Base-by-base conservation (phyloP, 92 coral and sea anemone species). In the Palythoa caribaeorum region DNA sequence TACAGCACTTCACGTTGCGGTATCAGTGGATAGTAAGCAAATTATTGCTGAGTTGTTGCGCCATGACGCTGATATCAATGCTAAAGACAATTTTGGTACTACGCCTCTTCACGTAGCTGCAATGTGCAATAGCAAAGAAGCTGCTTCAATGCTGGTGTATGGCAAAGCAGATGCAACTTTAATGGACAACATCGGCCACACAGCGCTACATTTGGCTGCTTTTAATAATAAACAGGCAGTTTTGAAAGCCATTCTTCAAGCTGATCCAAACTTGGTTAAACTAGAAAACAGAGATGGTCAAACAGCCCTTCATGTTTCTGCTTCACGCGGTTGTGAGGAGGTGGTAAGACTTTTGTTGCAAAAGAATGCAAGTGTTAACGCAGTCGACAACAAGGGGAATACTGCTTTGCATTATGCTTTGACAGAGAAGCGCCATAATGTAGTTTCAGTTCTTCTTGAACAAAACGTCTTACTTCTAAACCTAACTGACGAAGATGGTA, bases 161-260 rank as follows among this genome's bases (percentile, higher is more conserved):
- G 39, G 59, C 40, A 70, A 52, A 80, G 85, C 85, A 20, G 35
- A 60, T 44, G 60, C 70, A 51, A 20, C 85, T 44, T 40, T 80
- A 40, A 44, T 65, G 85, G 75, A 80, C 62, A 44, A n/a, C 38
- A 39, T 3, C 2, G 85, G 85, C 13, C 75, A 80, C n/a, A 80
- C 85, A 63, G 85, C 85, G 65, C 85, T 80, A 10, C 85, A 80
- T 80, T 40, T 80, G 85, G 73, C 74, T 20, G 85, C 62, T 0
- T 20, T 13, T 7, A 80, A 19, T 12, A 68, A 47, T 28, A 80
- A 65, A 1, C 17, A 19, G 10, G 59, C 6, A 1, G 44, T 19
- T n/a, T 59, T 38, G 14, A 65, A 65, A 5, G 85, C 59, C 63
- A 44, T 80, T 28, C 12, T 80, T 28, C 85, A 80, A 44, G 85